A percentile compares a stretch with the other conserved stretches of the same genome.
These are phyloP conservation scores for Microcebus ravelobensis DNA, from an alignment of 2,113 vertebrate species.

Conservation along the genomic window DNA sequence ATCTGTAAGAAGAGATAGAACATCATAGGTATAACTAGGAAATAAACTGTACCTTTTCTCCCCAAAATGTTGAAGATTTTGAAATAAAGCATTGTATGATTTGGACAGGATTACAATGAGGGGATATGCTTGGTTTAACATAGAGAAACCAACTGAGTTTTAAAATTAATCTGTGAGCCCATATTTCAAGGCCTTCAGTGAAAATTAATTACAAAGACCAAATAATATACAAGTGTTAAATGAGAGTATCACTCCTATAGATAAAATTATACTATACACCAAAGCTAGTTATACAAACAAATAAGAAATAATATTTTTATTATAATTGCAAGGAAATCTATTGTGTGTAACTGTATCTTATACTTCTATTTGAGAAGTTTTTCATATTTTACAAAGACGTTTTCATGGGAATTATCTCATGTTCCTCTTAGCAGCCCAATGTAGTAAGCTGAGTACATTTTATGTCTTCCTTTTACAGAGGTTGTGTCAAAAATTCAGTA, in stretches of 20 bases:
- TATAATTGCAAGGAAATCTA: not conserved
- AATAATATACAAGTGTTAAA: not conserved
- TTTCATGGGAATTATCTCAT: not conserved
- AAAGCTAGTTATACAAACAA: not conserved
- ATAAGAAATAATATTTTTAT: not conserved
- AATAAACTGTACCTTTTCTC: not conserved
- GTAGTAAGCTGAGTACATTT: not conserved
- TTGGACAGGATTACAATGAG: not conserved
- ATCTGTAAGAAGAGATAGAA: not conserved
- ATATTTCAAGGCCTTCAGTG: not conserved
- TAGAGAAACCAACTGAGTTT: not conserved
- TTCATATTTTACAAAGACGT: not conserved
- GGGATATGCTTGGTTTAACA: not conserved
- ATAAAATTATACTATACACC: not conserved
- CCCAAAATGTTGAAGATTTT: no score
- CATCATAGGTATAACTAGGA: rapidly evolving
- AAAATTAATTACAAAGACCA: not conserved
- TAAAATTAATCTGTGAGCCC: not conserved
- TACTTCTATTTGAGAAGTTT: not conserved
- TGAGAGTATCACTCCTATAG: not conserved
- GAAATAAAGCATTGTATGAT: rapidly evolving
- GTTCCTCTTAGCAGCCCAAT: not conserved
- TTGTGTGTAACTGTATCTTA: not conserved
- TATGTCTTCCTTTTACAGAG: not conserved
- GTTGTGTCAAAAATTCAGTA: not conserved